Evolutionary conservation across 2,888 invertebrate species (phyloP), one percentile per base, ranked within the genome.

Genomic region (Heliconius erato): DNA sequence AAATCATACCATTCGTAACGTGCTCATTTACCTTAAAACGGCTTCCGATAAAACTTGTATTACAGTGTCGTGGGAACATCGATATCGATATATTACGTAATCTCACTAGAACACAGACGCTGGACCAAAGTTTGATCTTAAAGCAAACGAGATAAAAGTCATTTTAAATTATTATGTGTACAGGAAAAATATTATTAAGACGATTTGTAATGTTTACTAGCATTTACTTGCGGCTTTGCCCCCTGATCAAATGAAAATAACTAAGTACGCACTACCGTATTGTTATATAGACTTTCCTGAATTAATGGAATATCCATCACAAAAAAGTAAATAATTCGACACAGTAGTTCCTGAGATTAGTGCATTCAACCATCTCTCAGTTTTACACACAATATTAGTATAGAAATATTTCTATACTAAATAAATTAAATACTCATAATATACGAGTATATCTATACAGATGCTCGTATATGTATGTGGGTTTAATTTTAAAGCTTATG

Each of bases 51-150:
- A 65, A 79, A 72, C 80, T 68, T 67, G 80, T 65, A 79, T 77
- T n/a, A 79, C 82, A 79, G 83, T 76, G 79, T 72, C 81, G 81
- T 81, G 83, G 78, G 80, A 84, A 83, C 63, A 83, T 88, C 86
- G 86, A 88, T 78, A 85, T 87, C 86, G 84, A 87, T 84, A 85
- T 81, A 83, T 78, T 78, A 67, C 78, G 40, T 67, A 78, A 67
- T 44, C 65, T 26, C 63, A 65, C 78, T 78, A 67, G 19, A 26
- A 85, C 82, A 86, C 85, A 83, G 88, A 83, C 74, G 74, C 72
- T 72, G 77, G 71, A 81, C 71, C 78, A 44, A 32, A 44, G 5
- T 68, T 49, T 9, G 26, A 49, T 67, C 65, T 78, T 78, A 78
- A 3, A 3, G 3, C 26, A 16, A 49, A 49, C 19, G 40, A 49